Evolutionary conservation across 2,797 vertebrate genomes (phyloP).

Genomic region (Monodelphis domestica): DNA sequence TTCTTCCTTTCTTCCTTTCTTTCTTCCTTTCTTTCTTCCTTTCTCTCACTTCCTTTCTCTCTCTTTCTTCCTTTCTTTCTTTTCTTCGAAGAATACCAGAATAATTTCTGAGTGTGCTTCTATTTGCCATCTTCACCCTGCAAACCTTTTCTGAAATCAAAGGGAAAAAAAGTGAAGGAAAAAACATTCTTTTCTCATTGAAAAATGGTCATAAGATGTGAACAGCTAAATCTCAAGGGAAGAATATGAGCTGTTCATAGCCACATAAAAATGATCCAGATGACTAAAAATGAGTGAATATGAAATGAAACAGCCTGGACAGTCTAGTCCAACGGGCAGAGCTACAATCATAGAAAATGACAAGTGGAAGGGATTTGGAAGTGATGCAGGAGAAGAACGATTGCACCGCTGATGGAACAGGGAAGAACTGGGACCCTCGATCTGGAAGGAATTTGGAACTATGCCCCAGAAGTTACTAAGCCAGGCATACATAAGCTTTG

Average conservation of each 20-base stretch:
- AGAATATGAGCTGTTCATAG: not conserved
- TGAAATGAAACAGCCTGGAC: not conserved
- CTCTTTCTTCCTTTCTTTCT: not conserved
- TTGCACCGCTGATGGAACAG: not conserved
- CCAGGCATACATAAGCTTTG: not conserved
- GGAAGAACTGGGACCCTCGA: not conserved
- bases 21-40: too few relatives aligned
- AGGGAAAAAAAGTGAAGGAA: not conserved
- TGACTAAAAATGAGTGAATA: not conserved
- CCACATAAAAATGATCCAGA: not conserved
- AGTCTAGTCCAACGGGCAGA: not conserved
- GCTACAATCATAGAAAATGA: not conserved
- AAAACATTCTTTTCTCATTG: not conserved
- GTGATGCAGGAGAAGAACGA: not conserved
- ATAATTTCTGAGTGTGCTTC: not conserved
- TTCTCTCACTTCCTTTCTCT: too few relatives aligned
- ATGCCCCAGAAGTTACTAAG: not conserved
- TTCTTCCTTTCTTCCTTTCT: too few relatives aligned
- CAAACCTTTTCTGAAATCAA: not conserved
- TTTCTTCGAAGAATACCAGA: constrained; percentile 4
- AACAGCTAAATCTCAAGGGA: not conserved
- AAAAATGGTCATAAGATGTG: not conserved
- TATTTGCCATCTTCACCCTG: not conserved
- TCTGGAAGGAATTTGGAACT: not conserved
- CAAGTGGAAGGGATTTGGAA: not conserved